Percentiles rank a stretch among this genome's conserved stretches.
Evolutionary conservation across 2,113 vertebrate species (phyloP).

Genomic region (Esox niger): DNA sequence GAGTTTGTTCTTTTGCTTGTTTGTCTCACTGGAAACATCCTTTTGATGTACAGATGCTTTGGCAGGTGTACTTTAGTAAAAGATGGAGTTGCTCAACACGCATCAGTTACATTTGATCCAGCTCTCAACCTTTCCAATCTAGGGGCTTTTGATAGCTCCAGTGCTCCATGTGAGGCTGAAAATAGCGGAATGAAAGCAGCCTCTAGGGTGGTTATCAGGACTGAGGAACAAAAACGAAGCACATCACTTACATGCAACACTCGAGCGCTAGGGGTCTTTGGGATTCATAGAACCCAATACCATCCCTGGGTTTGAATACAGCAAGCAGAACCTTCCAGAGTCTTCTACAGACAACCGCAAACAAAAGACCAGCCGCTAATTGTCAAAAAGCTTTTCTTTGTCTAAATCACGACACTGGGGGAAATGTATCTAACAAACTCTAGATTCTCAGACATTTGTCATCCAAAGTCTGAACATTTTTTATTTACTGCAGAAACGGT

Average conservation of each 20-base stretch:
- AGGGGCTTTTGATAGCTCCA: constrained; percentile 61
- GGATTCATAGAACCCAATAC: constrained; percentile 68
- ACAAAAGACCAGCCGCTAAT: constrained; percentile 45
- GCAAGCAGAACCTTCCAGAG: constrained; percentile 36
- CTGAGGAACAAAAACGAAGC: constrained; percentile 66
- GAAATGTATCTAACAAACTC: constrained; percentile 11
- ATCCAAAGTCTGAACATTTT: constrained; percentile 18
- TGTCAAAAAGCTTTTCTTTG: constrained; percentile 33
- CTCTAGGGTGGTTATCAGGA: constrained; percentile 70
- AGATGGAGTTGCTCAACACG: constrained; percentile 45
- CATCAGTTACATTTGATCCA: constrained; percentile 60
- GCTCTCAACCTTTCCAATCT: constrained; percentile 66
- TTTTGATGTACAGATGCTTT: constrained; percentile 58
- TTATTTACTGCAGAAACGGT: neutral
- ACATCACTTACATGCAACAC: constrained; percentile 65
- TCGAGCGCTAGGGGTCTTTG: constrained; percentile 53
- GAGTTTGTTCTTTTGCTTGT: neutral
- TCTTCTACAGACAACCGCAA: constrained; percentile 44
- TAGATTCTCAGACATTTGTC: constrained; percentile 32
- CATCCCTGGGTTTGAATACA: constrained; percentile 56
- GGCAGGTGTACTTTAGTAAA: constrained; percentile 54
- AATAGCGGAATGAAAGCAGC: constrained; percentile 67
- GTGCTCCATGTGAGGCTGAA: constrained; percentile 50
- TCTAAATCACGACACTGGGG: constrained; percentile 58
- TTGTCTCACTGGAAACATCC: constrained; percentile 47